phyloP scores from a whole-genome alignment of 2,888 invertebrate species.

The Ptilodon capucinus region DNA sequence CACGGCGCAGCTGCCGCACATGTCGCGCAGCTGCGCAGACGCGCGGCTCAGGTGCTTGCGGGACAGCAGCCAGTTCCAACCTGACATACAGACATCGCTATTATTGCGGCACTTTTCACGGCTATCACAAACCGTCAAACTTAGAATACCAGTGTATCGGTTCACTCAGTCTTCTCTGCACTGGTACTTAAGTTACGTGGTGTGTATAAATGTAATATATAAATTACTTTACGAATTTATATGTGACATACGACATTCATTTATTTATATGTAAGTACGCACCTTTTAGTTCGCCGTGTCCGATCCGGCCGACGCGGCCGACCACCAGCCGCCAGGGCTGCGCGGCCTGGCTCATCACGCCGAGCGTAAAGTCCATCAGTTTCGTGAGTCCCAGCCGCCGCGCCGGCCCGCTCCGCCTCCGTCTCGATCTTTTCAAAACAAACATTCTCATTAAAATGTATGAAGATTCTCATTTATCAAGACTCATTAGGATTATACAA shows the following conservation, averaged over 20 bases:
- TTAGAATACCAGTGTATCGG: no score
- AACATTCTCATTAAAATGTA: no score
- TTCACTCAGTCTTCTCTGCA: no score
- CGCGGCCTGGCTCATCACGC: constrained; percentile 95
- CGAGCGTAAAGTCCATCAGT: constrained; percentile 98
- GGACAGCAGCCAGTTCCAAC: constrained; percentile 97
- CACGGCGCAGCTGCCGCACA: constrained; percentile 94
- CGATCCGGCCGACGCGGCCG: constrained; percentile 97
- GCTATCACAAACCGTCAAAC: no score
- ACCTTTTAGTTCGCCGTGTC: constrained; percentile 98
- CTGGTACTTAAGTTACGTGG: no score
- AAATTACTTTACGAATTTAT: no score
- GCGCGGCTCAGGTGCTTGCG: constrained; percentile 94
- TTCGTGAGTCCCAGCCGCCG: constrained; percentile 94
- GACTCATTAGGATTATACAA: no score
- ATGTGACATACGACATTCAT: no score
- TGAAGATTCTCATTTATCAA: no score
- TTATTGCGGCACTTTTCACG: no score
- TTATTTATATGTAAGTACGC: constrained; percentile 1
- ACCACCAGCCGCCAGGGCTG: constrained; percentile 98
- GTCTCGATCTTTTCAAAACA: constrained; percentile 84
- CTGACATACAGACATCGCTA: background rate
- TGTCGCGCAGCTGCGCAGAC: constrained; percentile 93
- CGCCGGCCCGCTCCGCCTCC: constrained; percentile 93
- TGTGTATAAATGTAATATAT: no score